Evolutionary conservation across 2,888 invertebrate species (phyloP).

Genomic region (Cheilosia impressa): DNA sequence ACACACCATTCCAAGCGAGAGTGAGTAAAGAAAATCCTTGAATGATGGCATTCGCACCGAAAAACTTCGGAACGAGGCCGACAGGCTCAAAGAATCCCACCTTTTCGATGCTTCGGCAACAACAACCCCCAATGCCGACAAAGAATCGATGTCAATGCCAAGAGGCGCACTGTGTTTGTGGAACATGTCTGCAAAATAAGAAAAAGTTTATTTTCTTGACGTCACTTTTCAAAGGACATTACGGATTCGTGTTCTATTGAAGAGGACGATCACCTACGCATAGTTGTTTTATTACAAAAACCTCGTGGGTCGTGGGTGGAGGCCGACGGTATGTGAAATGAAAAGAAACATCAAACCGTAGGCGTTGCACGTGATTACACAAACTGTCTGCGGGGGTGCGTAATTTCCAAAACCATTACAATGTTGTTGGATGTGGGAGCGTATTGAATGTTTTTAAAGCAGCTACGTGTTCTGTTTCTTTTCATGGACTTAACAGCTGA

Average conservation of each 20-base stretch:
- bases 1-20: constrained; percentile 8
- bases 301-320: constrained; percentile 8
- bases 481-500: not conserved
- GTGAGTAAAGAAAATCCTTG: constrained; percentile 59
- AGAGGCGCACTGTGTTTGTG: constrained; percentile 22
- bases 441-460: not conserved
- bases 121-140: constrained; percentile 14
- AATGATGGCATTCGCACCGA: constrained; percentile 57
- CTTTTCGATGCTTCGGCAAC: constrained; percentile 16
- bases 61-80: constrained; percentile 37
- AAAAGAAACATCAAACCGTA: constrained; percentile 6
- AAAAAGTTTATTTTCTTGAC: constrained; percentile 14
- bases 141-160: constrained; percentile 62
- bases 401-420: constrained; percentile 5
- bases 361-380: constrained; percentile 46
- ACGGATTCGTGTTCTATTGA: not conserved
- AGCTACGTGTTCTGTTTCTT: not conserved
- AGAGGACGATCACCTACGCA: constrained; percentile 54
- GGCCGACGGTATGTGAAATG: not conserved
- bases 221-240: constrained; percentile 45
- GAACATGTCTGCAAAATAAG: not conserved
- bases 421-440: too few relatives aligned
- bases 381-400: constrained; percentile 20
- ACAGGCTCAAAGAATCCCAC: constrained; percentile 46
- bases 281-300: constrained; percentile 2